Percentiles rank a stretch among this genome's conserved stretches.
Evolutionary conservation across 2,113 vertebrate genomes (phyloP).

Genomic region (Malurus elegans): DNA sequence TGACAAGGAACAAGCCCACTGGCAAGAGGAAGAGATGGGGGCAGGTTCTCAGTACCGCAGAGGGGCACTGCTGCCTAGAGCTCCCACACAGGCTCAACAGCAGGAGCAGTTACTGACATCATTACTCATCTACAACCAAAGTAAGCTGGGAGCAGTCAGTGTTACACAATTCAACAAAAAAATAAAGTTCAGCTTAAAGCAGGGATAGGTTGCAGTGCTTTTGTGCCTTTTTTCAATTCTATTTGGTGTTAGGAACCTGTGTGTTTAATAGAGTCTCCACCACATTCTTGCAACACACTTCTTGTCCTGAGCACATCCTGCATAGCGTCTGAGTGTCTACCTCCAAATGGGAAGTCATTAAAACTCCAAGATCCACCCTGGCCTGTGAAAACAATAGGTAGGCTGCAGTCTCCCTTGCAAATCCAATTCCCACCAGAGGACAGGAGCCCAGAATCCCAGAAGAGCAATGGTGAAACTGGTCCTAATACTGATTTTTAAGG

Average conservation of each 20-base stretch:
- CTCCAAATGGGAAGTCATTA: constrained; percentile 25
- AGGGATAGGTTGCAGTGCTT: not conserved
- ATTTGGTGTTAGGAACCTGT: not conserved
- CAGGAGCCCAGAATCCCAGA: not conserved
- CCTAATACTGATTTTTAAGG: not conserved
- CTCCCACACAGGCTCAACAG: not conserved
- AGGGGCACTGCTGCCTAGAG: not conserved
- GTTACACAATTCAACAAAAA: not conserved
- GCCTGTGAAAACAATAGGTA: not conserved
- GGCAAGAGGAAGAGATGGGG: not conserved
- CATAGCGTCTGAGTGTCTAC: not conserved
- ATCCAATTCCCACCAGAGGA: not conserved
- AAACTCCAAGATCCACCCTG: not conserved
- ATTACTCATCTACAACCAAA: not conserved
- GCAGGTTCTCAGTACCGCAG: not conserved
- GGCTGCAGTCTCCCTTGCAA: not conserved
- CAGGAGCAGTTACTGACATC: not conserved
- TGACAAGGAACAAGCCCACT: not conserved
- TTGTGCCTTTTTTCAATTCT: not conserved
- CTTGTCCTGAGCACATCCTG: not conserved
- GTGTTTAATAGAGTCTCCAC: not conserved
- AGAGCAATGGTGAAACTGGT: not conserved
- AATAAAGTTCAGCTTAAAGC: not conserved
- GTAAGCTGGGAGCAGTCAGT: not conserved
- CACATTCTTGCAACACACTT: constrained; percentile 12